These are phyloP conservation scores for Spea hammondii DNA, from an alignment of 2,797 vertebrate genomes.

Conservation along the genomic window DNA sequence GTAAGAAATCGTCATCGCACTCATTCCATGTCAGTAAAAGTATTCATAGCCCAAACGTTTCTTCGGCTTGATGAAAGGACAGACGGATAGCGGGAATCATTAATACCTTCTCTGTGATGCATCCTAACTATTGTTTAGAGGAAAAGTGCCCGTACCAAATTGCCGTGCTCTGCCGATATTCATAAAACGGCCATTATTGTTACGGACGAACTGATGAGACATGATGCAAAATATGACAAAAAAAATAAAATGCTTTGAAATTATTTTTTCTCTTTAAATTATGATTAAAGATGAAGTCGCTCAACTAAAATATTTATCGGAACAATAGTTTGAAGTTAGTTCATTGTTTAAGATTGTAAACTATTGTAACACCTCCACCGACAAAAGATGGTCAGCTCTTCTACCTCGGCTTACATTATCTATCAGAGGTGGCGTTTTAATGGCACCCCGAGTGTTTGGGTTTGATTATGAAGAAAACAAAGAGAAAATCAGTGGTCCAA, in stretches of 20 bases:
- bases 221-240: slow-evolving; percentile 11
- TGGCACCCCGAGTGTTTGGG: too few species aligned
- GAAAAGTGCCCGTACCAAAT: neutral
- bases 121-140: slow-evolving; percentile 4
- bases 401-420: too few species aligned
- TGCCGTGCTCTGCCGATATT: neutral
- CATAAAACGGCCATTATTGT: neutral
- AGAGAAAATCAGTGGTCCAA: too few species aligned
- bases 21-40: neutral
- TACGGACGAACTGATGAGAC: slow-evolving; percentile 8
- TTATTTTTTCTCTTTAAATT: neutral
- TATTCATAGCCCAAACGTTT: neutral
- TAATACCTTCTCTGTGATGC: neutral
- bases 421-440: too few species aligned
- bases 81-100: neutral
- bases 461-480: too few species aligned
- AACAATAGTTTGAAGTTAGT: too few species aligned
- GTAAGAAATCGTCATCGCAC: too few species aligned
- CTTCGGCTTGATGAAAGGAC: slow-evolving; percentile 9
- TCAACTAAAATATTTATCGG: too few species aligned
- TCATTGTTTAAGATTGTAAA: too few species aligned
- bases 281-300: neutral
- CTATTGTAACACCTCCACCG: too few species aligned
- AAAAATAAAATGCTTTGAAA: slow-evolving; percentile 6
- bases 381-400: too few species aligned